Evolutionary conservation across 1,140 invertebrate species (phyloP), one percentile per base, ranked within the genome.

Genomic region (Bicyclus anynana): DNA sequence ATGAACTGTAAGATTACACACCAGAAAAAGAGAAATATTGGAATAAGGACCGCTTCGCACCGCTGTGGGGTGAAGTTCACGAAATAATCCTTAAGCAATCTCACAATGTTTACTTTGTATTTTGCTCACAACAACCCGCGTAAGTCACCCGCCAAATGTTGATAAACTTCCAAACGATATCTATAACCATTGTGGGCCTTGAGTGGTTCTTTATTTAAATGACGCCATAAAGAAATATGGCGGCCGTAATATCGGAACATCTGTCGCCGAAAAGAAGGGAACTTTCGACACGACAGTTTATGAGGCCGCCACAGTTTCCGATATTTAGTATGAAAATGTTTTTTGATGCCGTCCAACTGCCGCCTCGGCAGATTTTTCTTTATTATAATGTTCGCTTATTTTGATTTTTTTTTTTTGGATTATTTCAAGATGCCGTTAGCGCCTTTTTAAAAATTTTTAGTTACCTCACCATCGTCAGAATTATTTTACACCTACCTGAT

Each of bases 131-230:
- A 14, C 18, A 12, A 49, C 50, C 10, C 35, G n/a, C 38, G 18
- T 37, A 54, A 50, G 37, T 65, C 44, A 21, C 23, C 17, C 20
- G 33, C 23, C 48, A 58, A 60, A 60, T 21, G 48, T 75, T 72
- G 70, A 78, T 76, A 76, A 74, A 78, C 63, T 77, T 72, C 63
- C 42, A 66, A 68, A 61, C 64, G 64, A 67, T 67, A 69, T 59
- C 76, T 64, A 69, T 65, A 74, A 73, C 67, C 69, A 71, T 70
- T 75, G 67, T 70, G 51, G 56, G 72, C 55, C 71, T 67, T 75
- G 65, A 79, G 69, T 71, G 77, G 72, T 69, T 80, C 77, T 77
- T 84, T 84, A 84, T 84, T 87, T 84, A 87, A 87, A 87, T 87
- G 73, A 74, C 71, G 65, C 65, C 79, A 84, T 87, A 87, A 87